phyloP scores from a whole-genome alignment of 1,140 invertebrate species.

The Drosophila pectinifera region DNA sequence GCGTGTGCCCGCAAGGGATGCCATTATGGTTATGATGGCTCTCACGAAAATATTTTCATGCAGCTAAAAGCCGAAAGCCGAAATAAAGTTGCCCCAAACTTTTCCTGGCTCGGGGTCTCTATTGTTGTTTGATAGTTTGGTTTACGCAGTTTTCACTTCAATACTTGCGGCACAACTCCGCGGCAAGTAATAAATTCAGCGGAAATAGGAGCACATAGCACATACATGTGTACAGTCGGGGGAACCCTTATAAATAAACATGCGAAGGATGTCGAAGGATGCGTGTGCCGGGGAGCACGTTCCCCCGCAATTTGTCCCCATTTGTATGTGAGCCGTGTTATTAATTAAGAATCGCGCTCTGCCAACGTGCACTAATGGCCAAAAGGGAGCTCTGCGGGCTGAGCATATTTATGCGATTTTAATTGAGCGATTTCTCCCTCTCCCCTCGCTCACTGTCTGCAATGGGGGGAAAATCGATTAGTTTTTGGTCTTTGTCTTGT shows the following conservation, averaged over 20 bases:
- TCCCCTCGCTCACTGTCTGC: not conserved
- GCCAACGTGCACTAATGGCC: conserved; percentile 52
- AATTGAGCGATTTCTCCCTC: conserved; percentile 24
- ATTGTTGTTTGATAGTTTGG: conserved; percentile 59
- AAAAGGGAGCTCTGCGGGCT: conserved; percentile 20
- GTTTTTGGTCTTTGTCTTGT: not conserved
- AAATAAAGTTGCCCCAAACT: conserved; percentile 29
- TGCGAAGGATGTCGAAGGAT: conserved; percentile 45
- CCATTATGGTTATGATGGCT: conserved; percentile 49
- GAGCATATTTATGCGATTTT: conserved; percentile 63
- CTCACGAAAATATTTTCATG: conserved; percentile 31
- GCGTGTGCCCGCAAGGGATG: conserved; percentile 28
- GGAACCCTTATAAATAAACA: conserved; percentile 57
- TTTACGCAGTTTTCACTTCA: conserved; percentile 53
- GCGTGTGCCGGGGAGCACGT: conserved; percentile 32
- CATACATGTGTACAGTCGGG: no score
- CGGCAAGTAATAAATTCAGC: conserved; percentile 48
- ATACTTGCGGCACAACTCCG: conserved; percentile 19
- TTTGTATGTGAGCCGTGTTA: conserved; percentile 45
- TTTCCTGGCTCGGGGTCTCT: conserved; percentile 26
- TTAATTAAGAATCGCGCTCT: conserved; percentile 58
- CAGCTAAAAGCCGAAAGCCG: not conserved
- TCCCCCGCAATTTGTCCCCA: conserved; percentile 41
- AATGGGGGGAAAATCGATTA: conserved; percentile 18
- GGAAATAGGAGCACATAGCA: not conserved